Base-by-base conservation (phyloP, 2,888 invertebrate species). In the Melanostoma mellinum region DNA sequence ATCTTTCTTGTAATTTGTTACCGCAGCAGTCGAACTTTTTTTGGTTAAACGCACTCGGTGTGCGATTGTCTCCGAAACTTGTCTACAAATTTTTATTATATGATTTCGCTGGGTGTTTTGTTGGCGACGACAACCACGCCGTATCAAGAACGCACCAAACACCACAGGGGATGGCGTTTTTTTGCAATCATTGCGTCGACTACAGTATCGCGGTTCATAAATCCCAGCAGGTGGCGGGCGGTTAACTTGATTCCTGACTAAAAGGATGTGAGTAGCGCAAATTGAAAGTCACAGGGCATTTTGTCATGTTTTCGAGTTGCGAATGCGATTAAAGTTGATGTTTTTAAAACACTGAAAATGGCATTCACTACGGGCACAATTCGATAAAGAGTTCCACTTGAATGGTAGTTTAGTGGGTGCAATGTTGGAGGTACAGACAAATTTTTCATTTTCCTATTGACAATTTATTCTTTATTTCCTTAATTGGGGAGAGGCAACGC, bases 21-120 rank as follows among this genome's bases (percentile, higher is more conserved):
- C 79, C 78, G 65, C 82, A 63, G 42, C 55, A 20, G 20, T 20
- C 20, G 20, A 20, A 20, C 20, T 20, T 82, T 68, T 4, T 63
- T 3, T 30, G 32, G 67, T 74, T 65, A 78, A 74, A 79, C 74
- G 78, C 58, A 63, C 52, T 42, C 61, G 35, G 65, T 71, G 74
- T 75, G 79, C 74, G 84, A 84, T 79, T 84, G 65, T 84, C 79
- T 84, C 84, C 84, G 84, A 84, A 71, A 53, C 84, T 84, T 84
- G 84, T 84, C 84, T 84, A 79, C 84, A 84, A 84, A 84, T 84
- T 84, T 79, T 79, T 84, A 75, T 20, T 20, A 84, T 84, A 79
- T 58, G 74, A 84, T 60, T 69, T 79, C 79, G 75, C 75, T 71
- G 74, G 84, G 84, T 84, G 84, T 79, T 84, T 84, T 75, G 76